Base-by-base conservation (phyloP, 2,888 invertebrate species). In the Eustalomyia histrio region DNA sequence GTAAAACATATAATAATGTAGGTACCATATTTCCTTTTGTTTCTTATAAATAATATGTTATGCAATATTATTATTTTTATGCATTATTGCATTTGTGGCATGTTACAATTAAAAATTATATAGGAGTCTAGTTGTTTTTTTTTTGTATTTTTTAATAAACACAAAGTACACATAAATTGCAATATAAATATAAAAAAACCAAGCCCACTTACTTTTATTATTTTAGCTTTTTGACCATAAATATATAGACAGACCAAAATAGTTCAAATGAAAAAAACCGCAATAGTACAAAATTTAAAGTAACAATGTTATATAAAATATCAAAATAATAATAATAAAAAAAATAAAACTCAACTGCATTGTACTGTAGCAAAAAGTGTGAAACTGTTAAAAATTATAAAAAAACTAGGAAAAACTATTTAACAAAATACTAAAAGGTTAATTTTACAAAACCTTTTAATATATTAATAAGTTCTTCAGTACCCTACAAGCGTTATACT, bases 31-130 rank as follows among this genome's bases (percentile, higher is more conserved):
- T 55, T 43, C 24, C 29, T 43, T 43, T 68, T 43, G 57, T 57
- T 52, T 50, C 1, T 1, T 33, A 2, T n/a, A 16, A 69, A 18
- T 35, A 33, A 21, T 4, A 61, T 52, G 29, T 71, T 71, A 61
- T 53, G 24, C 39, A 39, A 39, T 71, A 52, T 53, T 35, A 43
- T 39, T 24, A 21, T 52, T 39, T 75, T 60, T 61, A 53, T 75
- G 74, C 67, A 24, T 67, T 75, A 75, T 67, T 67, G 74, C 67
- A 72, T 29, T 63, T 64, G 47, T 47, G 57, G 29, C 18, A 75
- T 58, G 52, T 60, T 29, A 24, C 24, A 67, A 75, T 60, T 67
- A 61, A 60, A 72, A 60, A 43, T 39, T 39, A 39, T 39, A 39
- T 39, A 39, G 39, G 39, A 39, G 39, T 39, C 39, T 29, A 6